These are phyloP conservation scores for Alviniconcha marisindica DNA, from an alignment of 1,140 invertebrate species.

Conservation along the genomic window DNA sequence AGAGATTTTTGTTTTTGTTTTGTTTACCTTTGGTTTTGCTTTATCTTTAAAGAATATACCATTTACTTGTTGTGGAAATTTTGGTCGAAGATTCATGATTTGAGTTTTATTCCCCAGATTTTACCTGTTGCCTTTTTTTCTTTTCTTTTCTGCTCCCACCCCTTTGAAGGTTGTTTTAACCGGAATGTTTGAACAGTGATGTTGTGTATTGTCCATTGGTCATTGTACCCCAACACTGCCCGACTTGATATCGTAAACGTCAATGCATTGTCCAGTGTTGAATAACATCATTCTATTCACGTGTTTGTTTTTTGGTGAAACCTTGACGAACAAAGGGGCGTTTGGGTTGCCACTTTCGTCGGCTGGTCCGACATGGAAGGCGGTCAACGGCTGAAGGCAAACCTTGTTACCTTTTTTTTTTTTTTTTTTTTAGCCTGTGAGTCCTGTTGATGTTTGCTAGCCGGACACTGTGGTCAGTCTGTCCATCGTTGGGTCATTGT, in stretches of 20 bases:
- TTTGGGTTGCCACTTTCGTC: neutral
- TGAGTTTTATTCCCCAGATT: neutral
- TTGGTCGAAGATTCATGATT: neutral
- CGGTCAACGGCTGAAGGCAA: neutral
- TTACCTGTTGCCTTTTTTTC: neutral
- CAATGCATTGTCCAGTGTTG: no score
- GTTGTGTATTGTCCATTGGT: no score
- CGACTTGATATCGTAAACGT: neutral
- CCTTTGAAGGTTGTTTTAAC: no score
- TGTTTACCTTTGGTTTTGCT: no score
- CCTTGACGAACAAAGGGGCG: neutral
- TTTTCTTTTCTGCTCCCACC: neutral
- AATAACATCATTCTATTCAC: no score
- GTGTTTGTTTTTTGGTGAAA: conserved; percentile 7
- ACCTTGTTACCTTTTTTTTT: neutral
- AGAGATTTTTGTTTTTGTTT: no score
- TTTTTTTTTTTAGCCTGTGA: neutral
- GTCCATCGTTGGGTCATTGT: conserved; percentile 26
- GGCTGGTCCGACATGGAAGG: conserved; percentile 24
- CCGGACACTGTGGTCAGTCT: neutral
- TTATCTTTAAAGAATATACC: no score
- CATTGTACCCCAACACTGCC: no score
- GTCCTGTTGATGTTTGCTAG: neutral
- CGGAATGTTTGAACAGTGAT: no score
- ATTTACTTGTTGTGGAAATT: neutral